These are phyloP conservation scores for Cladorhizidae sp. DNA, from an alignment of 37 sponge, comb jelly and placozoan species.

Conservation along the genomic window DNA sequence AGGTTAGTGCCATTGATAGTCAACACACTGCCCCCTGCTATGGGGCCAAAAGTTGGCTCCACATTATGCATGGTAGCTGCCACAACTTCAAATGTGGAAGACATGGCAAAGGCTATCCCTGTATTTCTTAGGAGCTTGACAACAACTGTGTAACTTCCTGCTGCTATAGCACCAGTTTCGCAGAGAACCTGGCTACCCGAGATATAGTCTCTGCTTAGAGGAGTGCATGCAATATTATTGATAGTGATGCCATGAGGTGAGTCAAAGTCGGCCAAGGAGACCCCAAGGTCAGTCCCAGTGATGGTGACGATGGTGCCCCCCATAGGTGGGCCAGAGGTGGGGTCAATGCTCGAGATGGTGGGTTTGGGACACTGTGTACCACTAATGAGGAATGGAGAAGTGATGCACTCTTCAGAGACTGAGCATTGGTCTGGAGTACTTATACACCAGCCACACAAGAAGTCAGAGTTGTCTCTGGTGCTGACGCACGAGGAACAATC, in stretches of 20 bases:
- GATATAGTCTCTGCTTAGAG: constrained; percentile 15
- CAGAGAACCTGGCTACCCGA: constrained; percentile 34
- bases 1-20: constrained; percentile 60
- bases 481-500: constrained; percentile 55
- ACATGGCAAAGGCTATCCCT: not conserved
- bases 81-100: constrained; percentile 3
- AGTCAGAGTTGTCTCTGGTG: constrained; percentile 20
- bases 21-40: constrained; percentile 68
- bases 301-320: constrained; percentile 49
- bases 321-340: constrained; percentile 48
- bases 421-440: constrained; percentile 4
- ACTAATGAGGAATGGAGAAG: not conserved
- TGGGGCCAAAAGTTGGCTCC: constrained; percentile 71
- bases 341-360: constrained; percentile 37
- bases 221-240: constrained; percentile 27
- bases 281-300: constrained; percentile 73
- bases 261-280: constrained; percentile 24
- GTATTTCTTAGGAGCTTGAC: not conserved
- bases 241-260: constrained; percentile 11
- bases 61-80: constrained; percentile 32
- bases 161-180: constrained; percentile 6
- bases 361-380: constrained; percentile 47
- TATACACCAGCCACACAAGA: constrained; percentile 68
- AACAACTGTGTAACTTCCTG: not conserved
- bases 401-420: constrained; percentile 17